Base-by-base conservation (phyloP, 1,140 invertebrate species). In the Magallana angulata region DNA sequence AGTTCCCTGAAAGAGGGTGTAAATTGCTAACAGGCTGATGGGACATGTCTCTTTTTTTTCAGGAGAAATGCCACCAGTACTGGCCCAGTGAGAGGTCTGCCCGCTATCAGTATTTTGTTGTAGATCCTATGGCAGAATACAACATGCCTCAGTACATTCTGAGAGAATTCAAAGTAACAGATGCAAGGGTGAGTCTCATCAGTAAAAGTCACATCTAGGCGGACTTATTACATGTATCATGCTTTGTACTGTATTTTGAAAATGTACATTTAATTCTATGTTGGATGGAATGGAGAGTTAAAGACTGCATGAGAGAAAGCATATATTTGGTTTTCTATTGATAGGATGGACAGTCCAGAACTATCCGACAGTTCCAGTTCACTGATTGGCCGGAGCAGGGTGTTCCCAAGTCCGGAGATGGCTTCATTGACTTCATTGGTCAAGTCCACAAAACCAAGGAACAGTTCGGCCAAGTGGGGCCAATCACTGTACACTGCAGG, bases 391-490 rank as follows among this genome's bases (percentile, higher is more conserved):
- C 99, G 0, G 99, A 99, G 94, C 98, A 99, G 94, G 98, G 98
- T 82, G 98, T 99, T 30, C 99, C 99, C 0, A 99, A 99, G 94
- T 98, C 98, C 58, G 99, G 98, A 1, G 99, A 99, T 94, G 98
- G 98, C 30, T 99, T 99, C 95, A 99, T 99, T 90, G 95, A 96
- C 82, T 95, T 96, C 89, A 98, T 99, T 92, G 98, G 98, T 14
- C 99, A 99, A 95, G 99, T 99, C 59, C 99, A 99, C 95, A 99
- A 99, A 96, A 99, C 99, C 57, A 99, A 99, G 95, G 98, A 99
- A 94, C 98, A 99, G 95, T 99, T 99, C 95, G 99, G 99, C 30
- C 98, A 99, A 94, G 98, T 99, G 94, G 99, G 99, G 16, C 99
- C 99, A 18, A 99, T 99, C 89, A 98, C 98, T 60, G 99, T 99